These are phyloP conservation scores for Agrochola circellaris DNA, from an alignment of 2,888 invertebrate genomes.

Conservation along the genomic window DNA sequence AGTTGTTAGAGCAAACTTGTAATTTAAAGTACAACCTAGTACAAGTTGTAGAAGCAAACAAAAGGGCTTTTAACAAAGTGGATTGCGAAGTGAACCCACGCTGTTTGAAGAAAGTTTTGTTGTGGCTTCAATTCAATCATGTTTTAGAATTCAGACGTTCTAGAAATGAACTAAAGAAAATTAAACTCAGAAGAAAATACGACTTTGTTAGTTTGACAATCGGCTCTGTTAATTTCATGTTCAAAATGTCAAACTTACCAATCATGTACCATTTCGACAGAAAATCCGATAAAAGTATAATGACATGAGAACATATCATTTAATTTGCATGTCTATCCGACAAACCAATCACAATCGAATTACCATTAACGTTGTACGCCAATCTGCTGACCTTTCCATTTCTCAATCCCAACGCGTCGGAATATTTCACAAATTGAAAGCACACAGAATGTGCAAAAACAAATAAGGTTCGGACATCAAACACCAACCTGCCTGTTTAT, in stretches of 20 bases:
- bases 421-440: constrained; percentile 54
- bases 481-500: constrained; percentile 14
- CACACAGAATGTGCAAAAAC: constrained; percentile 35
- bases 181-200: neutral
- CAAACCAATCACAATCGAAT: constrained; percentile 35
- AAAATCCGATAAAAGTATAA: constrained; percentile 27
- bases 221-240: constrained; percentile 17
- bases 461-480: constrained; percentile 26
- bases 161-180: constrained; percentile 12
- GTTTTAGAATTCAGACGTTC: constrained; percentile 32
- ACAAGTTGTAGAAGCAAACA: constrained; percentile 33
- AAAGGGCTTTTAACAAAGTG: constrained; percentile 51
- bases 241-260: constrained; percentile 22
- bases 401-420: constrained; percentile 20
- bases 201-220: constrained; percentile 6
- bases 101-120: constrained; percentile 52
- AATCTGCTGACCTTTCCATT: constrained; percentile 48
- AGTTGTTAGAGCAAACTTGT: constrained; percentile 24
- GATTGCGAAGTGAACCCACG: constrained; percentile 25
- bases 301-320: constrained; percentile 29
- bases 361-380: constrained; percentile 40
- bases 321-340: constrained; percentile 42
- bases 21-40: constrained; percentile 42
- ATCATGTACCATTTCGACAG: constrained; percentile 18
- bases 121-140: constrained; percentile 47